A percentile compares a stretch with the other conserved stretches of the same genome.
Conservation (phyloP, 2,888 invertebrate genomes). For the Pollenia angustigena region DNA sequence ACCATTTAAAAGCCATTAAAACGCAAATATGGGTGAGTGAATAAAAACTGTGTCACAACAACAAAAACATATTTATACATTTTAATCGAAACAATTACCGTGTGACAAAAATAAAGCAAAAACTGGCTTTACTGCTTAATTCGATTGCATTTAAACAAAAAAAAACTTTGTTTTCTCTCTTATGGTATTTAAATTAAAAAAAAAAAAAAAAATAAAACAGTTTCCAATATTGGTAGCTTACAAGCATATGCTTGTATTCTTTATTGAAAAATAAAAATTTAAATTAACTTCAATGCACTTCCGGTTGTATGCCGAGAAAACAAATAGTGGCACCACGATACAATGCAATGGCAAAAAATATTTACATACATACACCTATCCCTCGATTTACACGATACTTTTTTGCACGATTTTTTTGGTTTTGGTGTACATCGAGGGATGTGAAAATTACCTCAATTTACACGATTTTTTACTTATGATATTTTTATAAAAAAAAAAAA, state of each 20-base stretch:
- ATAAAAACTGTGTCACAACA: not conserved
- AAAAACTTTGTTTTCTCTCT: not conserved
- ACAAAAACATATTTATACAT: slow-evolving; percentile 19
- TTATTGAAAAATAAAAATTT: slow-evolving; percentile 67
- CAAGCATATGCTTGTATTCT: not conserved
- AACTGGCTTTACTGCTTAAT: slow-evolving; percentile 18
- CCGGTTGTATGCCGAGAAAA: slow-evolving; percentile 36
- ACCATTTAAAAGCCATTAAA: slow-evolving; percentile 32
- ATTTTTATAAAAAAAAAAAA: no score
- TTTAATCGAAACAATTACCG: slow-evolving; percentile 65
- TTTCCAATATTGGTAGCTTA: slow-evolving; percentile 12
- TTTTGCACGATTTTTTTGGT: no score
- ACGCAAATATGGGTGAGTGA: slow-evolving; percentile 3
- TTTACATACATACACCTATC: no score
- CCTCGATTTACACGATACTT: no score
- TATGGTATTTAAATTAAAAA: slow-evolving; percentile 22
- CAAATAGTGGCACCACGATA: not conserved
- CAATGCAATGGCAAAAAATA: slow-evolving; percentile 4
- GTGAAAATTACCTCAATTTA: no score
- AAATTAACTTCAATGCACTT: slow-evolving; percentile 67
- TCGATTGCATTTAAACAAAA: slow-evolving; percentile 32
- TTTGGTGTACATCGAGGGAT: no score
- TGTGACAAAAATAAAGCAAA: slow-evolving; percentile 37
- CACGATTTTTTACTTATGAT: no score
- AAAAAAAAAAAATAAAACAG: slow-evolving; percentile 27